These are phyloP conservation scores for Andrena chrysosceles DNA, from an alignment of 2,888 invertebrate species.

Conservation along the genomic window DNA sequence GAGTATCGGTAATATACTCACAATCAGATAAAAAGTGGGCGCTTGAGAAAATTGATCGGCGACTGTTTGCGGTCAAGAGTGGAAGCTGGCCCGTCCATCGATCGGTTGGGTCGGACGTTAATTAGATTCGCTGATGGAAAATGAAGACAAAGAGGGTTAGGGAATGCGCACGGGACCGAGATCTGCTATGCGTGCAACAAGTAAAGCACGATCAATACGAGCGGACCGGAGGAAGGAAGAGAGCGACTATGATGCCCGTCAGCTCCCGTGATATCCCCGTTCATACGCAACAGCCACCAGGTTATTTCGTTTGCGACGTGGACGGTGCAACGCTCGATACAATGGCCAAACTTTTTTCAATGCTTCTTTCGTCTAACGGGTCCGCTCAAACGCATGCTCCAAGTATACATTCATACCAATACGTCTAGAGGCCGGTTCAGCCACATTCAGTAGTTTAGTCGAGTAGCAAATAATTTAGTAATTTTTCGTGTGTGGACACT, in stretches of 20 bases:
- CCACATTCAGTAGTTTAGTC: no score
- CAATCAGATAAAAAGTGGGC: not conserved
- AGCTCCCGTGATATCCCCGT: slow-evolving; percentile 3
- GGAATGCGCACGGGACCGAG: slow-evolving; percentile 70
- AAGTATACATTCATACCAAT: no score
- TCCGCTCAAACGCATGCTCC: not conserved
- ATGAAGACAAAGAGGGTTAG: slow-evolving; percentile 60
- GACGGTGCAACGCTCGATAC: not conserved
- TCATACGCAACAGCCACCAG: not conserved
- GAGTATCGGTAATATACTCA: no score
- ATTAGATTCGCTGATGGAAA: slow-evolving; percentile 79
- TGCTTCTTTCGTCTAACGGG: not conserved
- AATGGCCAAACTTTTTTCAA: not conserved
- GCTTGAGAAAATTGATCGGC: not conserved
- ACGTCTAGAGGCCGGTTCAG: no score
- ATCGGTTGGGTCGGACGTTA: slow-evolving; percentile 69
- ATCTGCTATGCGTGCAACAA: slow-evolving; percentile 80
- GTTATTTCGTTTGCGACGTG: not conserved
- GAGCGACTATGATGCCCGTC: slow-evolving; percentile 28
- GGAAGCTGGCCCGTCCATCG: not conserved
- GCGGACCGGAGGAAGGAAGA: slow-evolving; percentile 73
- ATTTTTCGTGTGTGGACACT: no score
- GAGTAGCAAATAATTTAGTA: no score
- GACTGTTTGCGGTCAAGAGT: not conserved
- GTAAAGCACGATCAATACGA: slow-evolving; percentile 83